Conservation (phyloP, 2,797 vertebrate genomes). For the Acrossocheilus wenchowensis region DNA sequence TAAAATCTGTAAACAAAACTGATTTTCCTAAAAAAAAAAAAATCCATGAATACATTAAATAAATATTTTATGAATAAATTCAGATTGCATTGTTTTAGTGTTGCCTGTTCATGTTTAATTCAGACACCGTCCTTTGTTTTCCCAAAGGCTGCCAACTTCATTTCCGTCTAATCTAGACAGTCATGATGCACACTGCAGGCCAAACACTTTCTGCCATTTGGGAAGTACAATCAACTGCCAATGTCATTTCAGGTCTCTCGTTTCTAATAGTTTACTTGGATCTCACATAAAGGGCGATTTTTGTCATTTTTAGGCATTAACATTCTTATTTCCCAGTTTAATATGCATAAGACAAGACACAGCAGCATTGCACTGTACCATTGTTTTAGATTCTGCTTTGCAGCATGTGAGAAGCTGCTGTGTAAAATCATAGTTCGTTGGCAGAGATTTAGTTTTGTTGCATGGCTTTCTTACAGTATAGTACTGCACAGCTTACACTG, state of each 20-base stretch:
- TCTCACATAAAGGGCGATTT: background rate
- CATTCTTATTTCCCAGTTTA: background rate
- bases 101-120: slow-evolving; percentile 18
- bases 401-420: background rate
- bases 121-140: background rate
- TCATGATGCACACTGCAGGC: background rate
- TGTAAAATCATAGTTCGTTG: background rate
- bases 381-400: background rate
- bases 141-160: background rate
- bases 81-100: background rate
- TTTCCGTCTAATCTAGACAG: background rate
- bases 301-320: background rate
- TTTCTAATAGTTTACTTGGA: background rate
- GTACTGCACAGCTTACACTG: background rate
- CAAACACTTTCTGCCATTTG: background rate
- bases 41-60: background rate
- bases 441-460: background rate
- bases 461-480: background rate
- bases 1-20: background rate
- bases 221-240: background rate
- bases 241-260: background rate
- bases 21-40: no score
- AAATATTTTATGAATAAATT: background rate
- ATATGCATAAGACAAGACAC: background rate
- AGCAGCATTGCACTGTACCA: background rate